phyloP scores from a whole-genome alignment of 1,140 invertebrate species.

The Epicauta chinensis region DNA sequence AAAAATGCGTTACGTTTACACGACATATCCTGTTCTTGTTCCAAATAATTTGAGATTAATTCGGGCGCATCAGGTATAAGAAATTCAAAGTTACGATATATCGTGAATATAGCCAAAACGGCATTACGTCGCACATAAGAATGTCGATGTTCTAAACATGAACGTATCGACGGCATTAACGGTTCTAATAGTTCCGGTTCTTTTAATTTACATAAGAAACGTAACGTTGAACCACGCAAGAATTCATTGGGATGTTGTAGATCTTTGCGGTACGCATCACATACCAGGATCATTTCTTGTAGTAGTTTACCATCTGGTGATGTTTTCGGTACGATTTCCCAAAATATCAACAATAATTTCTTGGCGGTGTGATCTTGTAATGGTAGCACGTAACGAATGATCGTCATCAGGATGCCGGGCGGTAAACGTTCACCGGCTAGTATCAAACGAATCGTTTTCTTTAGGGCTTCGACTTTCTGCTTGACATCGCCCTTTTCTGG shows the following conservation, averaged over 20 bases:
- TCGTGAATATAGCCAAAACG: constrained; percentile 97
- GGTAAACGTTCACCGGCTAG: constrained; percentile 92
- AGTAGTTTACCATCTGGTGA: constrained; percentile 94
- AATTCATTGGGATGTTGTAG: constrained; percentile 99
- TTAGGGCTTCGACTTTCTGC: constrained; percentile 91
- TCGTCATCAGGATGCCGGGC: constrained; percentile 91
- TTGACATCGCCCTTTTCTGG: constrained; percentile 80
- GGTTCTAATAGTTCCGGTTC: constrained; percentile 98
- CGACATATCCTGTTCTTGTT: constrained; percentile 97
- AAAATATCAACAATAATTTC: constrained; percentile 95
- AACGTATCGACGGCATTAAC: constrained; percentile 93
- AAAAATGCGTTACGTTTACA: constrained; percentile 99
- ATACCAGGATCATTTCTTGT: constrained; percentile 99
- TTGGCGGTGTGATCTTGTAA: constrained; percentile 95
- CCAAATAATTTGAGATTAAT: constrained; percentile 89
- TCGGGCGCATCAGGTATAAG: constrained; percentile 98
- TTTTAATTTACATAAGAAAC: constrained; percentile 96
- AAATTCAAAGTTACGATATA: constrained; percentile 98
- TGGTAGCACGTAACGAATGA: constrained; percentile 94
- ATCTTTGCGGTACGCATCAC: constrained; percentile 99
- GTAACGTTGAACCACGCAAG: constrained; percentile 91
- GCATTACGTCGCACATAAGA: constrained; percentile 98
- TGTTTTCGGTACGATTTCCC: constrained; percentile 99
- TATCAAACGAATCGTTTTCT: constrained; percentile 94
- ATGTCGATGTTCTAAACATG: constrained; percentile 94